A percentile compares a stretch with the other conserved stretches of the same genome.
Evolutionary conservation across 2,797 vertebrate genomes (phyloP).

Genomic region (Neoniphon sammara): DNA sequence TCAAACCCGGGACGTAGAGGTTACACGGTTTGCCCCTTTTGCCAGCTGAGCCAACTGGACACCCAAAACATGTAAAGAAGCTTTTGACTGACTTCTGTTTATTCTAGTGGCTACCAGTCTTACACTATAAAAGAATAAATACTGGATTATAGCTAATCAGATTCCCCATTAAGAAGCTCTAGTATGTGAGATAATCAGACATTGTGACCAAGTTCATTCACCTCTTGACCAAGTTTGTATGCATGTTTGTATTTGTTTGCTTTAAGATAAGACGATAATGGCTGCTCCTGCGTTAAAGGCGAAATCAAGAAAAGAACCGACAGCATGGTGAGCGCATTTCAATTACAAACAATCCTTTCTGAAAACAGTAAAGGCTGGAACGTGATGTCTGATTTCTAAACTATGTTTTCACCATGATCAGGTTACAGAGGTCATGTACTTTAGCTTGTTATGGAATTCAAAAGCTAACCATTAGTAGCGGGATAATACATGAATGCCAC

Average conservation of each 20-base stretch:
- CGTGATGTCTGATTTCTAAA: conserved; percentile 21
- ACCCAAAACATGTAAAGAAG: conserved; percentile 36
- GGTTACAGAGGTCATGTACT: conserved; percentile 57
- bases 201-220: conserved; percentile 37
- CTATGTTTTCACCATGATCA: conserved; percentile 40
- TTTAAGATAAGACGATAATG: background rate
- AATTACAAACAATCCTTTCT: background rate
- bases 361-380: conserved; percentile 1
- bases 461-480: conserved; percentile 48
- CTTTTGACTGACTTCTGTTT: conserved; percentile 58
- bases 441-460: conserved; percentile 67
- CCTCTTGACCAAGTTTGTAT: conserved; percentile 15
- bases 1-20: too few species aligned
- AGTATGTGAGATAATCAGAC: conserved; percentile 35
- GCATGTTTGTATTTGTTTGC: conserved; percentile 27
- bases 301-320: background rate
- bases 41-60: background rate
- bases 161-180: conserved; percentile 60
- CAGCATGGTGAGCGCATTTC: background rate
- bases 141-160: conserved; percentile 55
- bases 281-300: background rate
- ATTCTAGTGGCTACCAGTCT: conserved; percentile 41
- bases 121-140: conserved; percentile 58
- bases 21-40: background rate
- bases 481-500: conserved; percentile 37